Base-by-base conservation (phyloP, 2,797 vertebrate genomes). In the Cynodonichthys magdalenae region DNA sequence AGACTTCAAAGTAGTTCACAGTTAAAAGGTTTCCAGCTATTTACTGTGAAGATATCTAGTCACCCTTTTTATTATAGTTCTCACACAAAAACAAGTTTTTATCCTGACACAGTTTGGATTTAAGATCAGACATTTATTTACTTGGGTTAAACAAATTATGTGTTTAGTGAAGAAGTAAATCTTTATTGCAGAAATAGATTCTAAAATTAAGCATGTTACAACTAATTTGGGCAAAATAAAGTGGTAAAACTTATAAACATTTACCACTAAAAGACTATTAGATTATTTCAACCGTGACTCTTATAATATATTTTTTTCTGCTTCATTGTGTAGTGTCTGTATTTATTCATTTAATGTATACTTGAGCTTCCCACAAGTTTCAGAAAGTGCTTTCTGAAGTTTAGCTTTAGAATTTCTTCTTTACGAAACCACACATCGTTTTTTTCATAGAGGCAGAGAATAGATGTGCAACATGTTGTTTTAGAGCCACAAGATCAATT, bases 81-180 rank as follows among this genome's bases (percentile, higher is more conserved):
- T 52, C 18, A 31, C 46, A 36, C 55, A 66, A 27, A 72, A 69
- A 31, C 1, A 45, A 42, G 45, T 39, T 69, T 66, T 66, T 59
- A 73, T 77, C 46, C 59, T 36, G 45, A 60, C 60, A 70, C 28
- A 65, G 56, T 70, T 68, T 69, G 65, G 65, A 58, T 82, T 54
- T 20, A 58, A 52, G 59, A 74, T 48, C 29, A 42, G 65, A 14
- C 31, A 24, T 58, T 71, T 69, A 49, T 34, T 58, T 64, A 71
- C 62, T 75, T 15, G 4, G 61, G 61, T 59, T 11, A 62, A 54
- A 57, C 1, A 48, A 62, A 73, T 68, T 69, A 27, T 71, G 63
- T 72, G 60, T 62, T 72, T 41, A 28, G 47, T 53, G 27, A 61
- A 71, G 17, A 45, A 53, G 28, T 54, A 51, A 39, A 66, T 82